Evolutionary conservation across 2,888 invertebrate species (phyloP).

Genomic region (Ceratothoa steindachneri): DNA sequence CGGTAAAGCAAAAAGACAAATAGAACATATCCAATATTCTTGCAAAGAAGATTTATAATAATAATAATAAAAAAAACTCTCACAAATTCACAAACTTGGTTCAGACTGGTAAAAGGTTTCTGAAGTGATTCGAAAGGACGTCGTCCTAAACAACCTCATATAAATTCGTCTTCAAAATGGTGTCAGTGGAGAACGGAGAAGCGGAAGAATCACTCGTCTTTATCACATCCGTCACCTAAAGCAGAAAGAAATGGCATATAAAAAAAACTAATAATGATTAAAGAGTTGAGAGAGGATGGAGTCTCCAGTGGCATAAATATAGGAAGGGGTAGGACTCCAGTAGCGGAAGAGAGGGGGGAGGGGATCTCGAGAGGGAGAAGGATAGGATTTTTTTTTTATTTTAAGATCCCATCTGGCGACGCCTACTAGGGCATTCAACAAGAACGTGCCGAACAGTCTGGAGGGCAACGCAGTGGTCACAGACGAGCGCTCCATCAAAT

Average conservation of each 20-base stretch:
- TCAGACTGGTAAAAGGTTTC: no score
- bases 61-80: background rate
- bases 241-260: background rate
- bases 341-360: no score
- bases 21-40: background rate
- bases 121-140: background rate
- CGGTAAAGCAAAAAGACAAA: background rate
- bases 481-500: no score
- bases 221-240: conserved; percentile 40
- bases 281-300: background rate
- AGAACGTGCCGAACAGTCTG: no score
- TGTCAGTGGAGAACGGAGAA: conserved; percentile 31
- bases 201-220: conserved; percentile 36
- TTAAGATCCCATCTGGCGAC: no score
- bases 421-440: no score
- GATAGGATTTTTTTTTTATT: no score
- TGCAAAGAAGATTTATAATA: background rate
- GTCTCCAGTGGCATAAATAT: no score
- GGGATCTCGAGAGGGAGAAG: no score
- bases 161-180: conserved; percentile 5
- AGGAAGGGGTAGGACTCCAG: no score
- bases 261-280: background rate
- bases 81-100: background rate
- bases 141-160: background rate
- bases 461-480: no score